These are phyloP conservation scores for Lepus townsendii DNA, from an alignment of 2,797 vertebrate species.

Conservation along the genomic window DNA sequence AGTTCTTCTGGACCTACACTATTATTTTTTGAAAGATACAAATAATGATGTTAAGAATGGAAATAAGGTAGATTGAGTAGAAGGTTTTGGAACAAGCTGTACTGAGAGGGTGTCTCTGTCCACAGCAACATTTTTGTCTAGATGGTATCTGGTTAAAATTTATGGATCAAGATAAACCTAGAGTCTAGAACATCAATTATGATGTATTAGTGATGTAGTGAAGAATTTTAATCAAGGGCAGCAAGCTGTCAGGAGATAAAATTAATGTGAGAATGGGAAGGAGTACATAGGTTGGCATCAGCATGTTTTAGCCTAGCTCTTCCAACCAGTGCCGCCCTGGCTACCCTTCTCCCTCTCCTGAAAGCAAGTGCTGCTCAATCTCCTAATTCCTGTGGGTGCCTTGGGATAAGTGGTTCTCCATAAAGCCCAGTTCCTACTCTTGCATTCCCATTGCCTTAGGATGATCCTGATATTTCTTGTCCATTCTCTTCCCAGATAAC, in stretches of 20 bases:
- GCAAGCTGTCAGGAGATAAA: constrained; percentile 8
- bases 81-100: neutral
- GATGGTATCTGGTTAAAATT: neutral
- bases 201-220: neutral
- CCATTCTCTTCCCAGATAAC: neutral
- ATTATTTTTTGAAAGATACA: constrained; percentile 27
- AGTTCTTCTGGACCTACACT: neutral
- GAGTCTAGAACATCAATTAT: constrained; percentile 14
- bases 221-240: constrained; percentile 11
- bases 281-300: neutral
- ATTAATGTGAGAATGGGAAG: neutral
- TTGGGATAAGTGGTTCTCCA: neutral
- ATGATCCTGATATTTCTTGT: neutral
- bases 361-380: neutral
- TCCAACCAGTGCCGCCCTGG: neutral
- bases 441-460: neutral
- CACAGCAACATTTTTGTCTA: neutral
- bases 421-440: constrained; percentile 18
- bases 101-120: neutral
- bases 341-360: neutral
- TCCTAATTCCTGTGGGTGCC: neutral
- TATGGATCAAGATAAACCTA: constrained; percentile 18
- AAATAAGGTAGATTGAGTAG: neutral
- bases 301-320: neutral
- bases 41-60: neutral